Evolutionary conservation across 2,113 vertebrate species (phyloP), one percentile per base, ranked within the genome.

Genomic region (Vireo altiloquus): DNA sequence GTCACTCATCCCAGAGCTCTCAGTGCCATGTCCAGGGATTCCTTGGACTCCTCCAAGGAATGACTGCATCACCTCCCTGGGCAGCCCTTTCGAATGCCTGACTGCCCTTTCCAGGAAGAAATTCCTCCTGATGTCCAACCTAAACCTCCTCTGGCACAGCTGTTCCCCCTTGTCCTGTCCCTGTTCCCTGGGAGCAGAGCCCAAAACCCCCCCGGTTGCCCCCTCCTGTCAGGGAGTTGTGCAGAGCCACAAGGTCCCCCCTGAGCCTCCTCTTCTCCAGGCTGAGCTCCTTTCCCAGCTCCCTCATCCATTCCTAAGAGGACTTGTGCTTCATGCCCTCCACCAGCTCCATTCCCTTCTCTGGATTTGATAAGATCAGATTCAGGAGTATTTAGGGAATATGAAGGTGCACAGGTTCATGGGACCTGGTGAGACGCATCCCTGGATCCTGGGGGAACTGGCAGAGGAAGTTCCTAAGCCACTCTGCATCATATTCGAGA

Each of bases 191-290:
- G 10, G 5, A 63, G 22, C n/a, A 84, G 22, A 63, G 22, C 39
- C 33, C 0, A 3, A 44, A 44, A 9, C 18, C 9, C 4, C 14
- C 3, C 27, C 4, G 7, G 22, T 39, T 72, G 24, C 13, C 30
- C n/a, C n/a, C 5, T 75, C 35, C 30, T 56, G 30, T 56, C 24
- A 75, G n/a, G 57, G 57, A 83, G 11, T 53, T 49, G 42, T 75
- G 82, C 6, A 56, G 35, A 47, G 30, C 18, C 15, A 52, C 7
- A 59, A 16, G 31, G 13, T 25, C 5, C 33, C 37, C 27, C 11
- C 33, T 22, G 33, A 87, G 18, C 27, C 37, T 77, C 22, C 13
- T 86, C 52, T 52, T 15, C 44, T 77, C 53, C 27, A 77, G 46
- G 22, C 22, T 68, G 53, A 59, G 37, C 22, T 10, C 7, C 13